Conservation (phyloP, 2,797 vertebrate genomes). For the Stomatorhinus walkeri region DNA sequence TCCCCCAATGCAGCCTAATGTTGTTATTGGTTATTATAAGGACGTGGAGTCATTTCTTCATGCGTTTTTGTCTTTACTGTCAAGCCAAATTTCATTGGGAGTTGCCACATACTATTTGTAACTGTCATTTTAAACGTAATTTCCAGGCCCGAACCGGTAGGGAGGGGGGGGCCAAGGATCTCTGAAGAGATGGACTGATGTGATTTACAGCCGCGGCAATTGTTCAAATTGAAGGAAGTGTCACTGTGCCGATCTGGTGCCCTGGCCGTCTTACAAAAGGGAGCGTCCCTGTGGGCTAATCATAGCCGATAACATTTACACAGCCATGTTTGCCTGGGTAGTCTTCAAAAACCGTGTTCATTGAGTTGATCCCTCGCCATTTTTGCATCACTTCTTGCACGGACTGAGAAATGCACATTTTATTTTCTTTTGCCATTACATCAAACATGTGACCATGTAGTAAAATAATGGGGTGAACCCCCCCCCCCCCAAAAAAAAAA, state of each 20-base stretch:
- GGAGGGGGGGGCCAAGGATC: slow-evolving; percentile 50
- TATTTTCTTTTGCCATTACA: neutral
- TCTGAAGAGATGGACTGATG: slow-evolving; percentile 69
- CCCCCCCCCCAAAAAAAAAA: neutral
- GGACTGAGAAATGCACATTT: neutral
- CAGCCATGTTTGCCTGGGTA: neutral
- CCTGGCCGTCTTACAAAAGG: slow-evolving; percentile 17
- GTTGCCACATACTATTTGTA: slow-evolving; percentile 83
- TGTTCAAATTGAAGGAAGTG: slow-evolving; percentile 63
- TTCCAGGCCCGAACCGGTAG: slow-evolving; percentile 71
- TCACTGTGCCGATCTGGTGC: slow-evolving; percentile 34
- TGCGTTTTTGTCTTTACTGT: slow-evolving; percentile 80
- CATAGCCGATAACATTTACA: neutral
- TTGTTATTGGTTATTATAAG: slow-evolving; percentile 98
- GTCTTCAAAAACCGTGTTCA: neutral
- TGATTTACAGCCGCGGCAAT: slow-evolving; percentile 58
- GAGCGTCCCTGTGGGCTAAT: neutral
- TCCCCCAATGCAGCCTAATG: slow-evolving; percentile 93
- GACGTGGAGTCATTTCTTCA: slow-evolving; percentile 90
- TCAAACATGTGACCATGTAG: neutral
- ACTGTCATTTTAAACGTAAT: slow-evolving; percentile 85
- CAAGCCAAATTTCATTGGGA: slow-evolving; percentile 81
- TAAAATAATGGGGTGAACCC: neutral
- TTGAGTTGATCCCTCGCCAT: neutral
- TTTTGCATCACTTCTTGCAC: neutral